Evolutionary conservation across 2,888 invertebrate genomes (phyloP).

Genomic region (Nemoura dubitans): DNA sequence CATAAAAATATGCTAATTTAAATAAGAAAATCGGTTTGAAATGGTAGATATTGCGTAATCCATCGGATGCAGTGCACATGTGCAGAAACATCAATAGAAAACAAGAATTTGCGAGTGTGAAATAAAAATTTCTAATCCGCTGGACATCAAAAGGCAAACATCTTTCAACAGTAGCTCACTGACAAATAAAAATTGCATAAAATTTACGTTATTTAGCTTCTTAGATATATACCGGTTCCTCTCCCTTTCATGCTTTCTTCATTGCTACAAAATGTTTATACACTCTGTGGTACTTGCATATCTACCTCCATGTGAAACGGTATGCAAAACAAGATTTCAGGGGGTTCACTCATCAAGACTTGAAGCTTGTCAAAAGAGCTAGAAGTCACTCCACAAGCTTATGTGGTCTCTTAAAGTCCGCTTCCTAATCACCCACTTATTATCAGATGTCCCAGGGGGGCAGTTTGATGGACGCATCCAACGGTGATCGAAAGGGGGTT

Average conservation of each 20-base stretch:
- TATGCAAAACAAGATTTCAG: not conserved
- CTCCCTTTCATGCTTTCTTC: not conserved
- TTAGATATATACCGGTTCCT: not conserved
- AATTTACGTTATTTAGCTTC: not conserved
- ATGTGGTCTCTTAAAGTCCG: not conserved
- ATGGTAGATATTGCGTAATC: not conserved
- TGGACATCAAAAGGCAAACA: not conserved
- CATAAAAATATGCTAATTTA: not conserved
- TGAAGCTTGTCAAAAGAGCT: not conserved
- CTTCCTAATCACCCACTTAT: not conserved
- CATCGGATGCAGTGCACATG: not conserved
- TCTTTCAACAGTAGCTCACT: slow-evolving; percentile 12
- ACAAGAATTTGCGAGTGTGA: slow-evolving; percentile 12
- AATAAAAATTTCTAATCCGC: slow-evolving; percentile 9
- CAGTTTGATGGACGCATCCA: not conserved
- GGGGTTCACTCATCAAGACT: not conserved
- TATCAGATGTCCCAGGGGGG: not conserved
- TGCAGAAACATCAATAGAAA: not conserved
- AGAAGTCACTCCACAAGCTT: not conserved
- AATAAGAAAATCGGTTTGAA: not conserved
- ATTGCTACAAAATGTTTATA: not conserved
- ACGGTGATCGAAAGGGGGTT: not conserved
- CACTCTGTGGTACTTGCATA: not conserved
- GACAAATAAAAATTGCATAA: slow-evolving; percentile 12
- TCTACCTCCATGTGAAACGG: not conserved